phyloP scores from a whole-genome alignment of 2,113 vertebrate species.

The Oenanthe melanoleuca region DNA sequence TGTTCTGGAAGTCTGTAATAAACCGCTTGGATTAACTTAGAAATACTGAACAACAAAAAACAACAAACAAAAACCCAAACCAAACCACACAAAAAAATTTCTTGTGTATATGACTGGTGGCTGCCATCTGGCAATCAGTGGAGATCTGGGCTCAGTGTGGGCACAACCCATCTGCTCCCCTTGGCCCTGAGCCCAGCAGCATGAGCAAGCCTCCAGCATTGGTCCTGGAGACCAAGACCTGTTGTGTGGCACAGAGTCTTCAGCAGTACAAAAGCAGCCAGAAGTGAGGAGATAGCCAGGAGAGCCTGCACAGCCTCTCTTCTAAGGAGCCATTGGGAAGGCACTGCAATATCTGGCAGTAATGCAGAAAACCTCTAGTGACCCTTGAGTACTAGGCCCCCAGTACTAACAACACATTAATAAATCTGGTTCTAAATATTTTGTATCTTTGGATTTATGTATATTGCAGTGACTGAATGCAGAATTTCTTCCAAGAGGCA shows the following conservation, averaged over 20 bases:
- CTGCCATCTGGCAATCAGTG: neutral
- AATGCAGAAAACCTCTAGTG: fast-evolving
- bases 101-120: neutral
- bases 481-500: neutral
- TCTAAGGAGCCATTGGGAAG: neutral
- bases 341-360: neutral
- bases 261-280: neutral
- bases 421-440: neutral
- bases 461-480: neutral
- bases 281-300: neutral
- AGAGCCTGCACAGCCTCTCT: neutral
- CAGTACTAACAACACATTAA: neutral
- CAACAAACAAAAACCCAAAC: neutral
- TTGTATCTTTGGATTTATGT: neutral
- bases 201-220: neutral
- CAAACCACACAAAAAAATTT: neutral
- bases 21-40: neutral
- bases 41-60: neutral
- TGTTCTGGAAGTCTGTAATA: neutral
- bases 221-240: neutral
- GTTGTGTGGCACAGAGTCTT: neutral
- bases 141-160: neutral
- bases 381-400: neutral
- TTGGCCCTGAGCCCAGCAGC: neutral
- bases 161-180: neutral